Evolutionary conservation across 1,140 invertebrate genomes (phyloP).

Genomic region (Drosophila kepulauana): DNA sequence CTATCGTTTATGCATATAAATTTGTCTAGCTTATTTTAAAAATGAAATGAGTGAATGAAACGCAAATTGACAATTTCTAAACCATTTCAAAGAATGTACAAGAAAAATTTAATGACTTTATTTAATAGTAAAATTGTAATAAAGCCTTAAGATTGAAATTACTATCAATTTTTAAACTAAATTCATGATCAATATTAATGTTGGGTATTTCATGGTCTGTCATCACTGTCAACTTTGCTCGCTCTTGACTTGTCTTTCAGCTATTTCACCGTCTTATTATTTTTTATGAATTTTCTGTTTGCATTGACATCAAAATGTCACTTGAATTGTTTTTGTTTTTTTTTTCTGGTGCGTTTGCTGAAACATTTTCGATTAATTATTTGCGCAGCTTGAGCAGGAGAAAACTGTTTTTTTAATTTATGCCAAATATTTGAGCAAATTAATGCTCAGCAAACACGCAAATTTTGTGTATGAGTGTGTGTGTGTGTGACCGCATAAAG

Average conservation of each 20-base stretch:
- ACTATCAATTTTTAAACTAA: too few relatives aligned
- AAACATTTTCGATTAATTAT: slow-evolving; percentile 75
- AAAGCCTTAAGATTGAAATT: too few relatives aligned
- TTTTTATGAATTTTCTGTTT: slow-evolving; percentile 61
- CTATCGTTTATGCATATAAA: too few relatives aligned
- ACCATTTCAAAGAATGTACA: too few relatives aligned
- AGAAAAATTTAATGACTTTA: too few relatives aligned
- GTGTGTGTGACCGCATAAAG: slow-evolving; percentile 34
- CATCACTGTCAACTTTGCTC: neutral
- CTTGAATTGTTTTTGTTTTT: slow-evolving; percentile 39
- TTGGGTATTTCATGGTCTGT: slow-evolving; percentile 1
- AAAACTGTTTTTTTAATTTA: slow-evolving; percentile 49
- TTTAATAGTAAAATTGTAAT: too few relatives aligned
- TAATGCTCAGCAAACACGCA: slow-evolving; percentile 64
- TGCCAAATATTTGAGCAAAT: slow-evolving; percentile 75
- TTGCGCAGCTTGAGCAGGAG: slow-evolving; percentile 36
- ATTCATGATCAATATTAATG: too few relatives aligned
- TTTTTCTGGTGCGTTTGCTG: slow-evolving; percentile 13
- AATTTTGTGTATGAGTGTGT: slow-evolving; percentile 23
- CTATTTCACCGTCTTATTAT: slow-evolving; percentile 11
- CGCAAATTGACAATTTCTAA: too few relatives aligned
- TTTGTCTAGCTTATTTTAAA: too few relatives aligned
- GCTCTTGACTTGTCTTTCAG: slow-evolving; percentile 7
- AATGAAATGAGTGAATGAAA: too few relatives aligned
- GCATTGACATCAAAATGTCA: slow-evolving; percentile 79